A percentile compares a stretch with the other conserved stretches of the same genome.
Evolutionary conservation across 1,140 invertebrate species (phyloP).

Genomic region (Drosophila biarmipes): DNA sequence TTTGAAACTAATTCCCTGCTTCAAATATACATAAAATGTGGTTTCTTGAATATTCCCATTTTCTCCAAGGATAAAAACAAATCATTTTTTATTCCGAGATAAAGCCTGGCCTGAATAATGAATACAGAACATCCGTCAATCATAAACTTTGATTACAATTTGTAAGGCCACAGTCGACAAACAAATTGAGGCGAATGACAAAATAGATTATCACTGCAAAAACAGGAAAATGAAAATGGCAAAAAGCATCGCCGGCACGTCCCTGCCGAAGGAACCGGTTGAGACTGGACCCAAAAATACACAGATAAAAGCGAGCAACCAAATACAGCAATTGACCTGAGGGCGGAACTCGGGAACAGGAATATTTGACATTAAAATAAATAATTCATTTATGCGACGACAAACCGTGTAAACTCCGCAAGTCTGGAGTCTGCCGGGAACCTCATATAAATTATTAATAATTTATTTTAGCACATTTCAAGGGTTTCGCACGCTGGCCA

Average conservation of each 20-base stretch:
- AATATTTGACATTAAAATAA: conserved; percentile 74
- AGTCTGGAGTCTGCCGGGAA: conserved; percentile 30
- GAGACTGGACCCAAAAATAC: conserved; percentile 20
- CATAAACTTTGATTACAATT: conserved; percentile 59
- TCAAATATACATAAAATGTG: no score
- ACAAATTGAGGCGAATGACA: conserved; percentile 62
- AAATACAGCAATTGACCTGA: conserved; percentile 44
- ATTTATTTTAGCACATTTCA: conserved; percentile 79
- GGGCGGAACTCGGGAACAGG: conserved; percentile 18
- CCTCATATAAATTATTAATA: conserved; percentile 77
- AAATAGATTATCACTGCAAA: conserved; percentile 61
- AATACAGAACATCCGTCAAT: conserved; percentile 52
- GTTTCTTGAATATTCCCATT: not conserved
- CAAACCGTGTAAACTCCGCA: conserved; percentile 53
- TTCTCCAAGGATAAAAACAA: not conserved
- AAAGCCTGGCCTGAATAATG: conserved; percentile 30
- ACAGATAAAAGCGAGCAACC: conserved; percentile 11
- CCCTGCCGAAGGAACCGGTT: conserved; percentile 28
- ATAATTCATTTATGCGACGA: conserved; percentile 71
- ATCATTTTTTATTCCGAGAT: conserved; percentile 18
- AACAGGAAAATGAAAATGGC: conserved; percentile 44
- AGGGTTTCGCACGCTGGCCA: conserved; percentile 68
- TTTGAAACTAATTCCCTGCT: not conserved
- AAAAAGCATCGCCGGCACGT: conserved; percentile 26
- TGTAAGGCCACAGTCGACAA: conserved; percentile 39